Percentiles rank a stretch among this genome's conserved stretches.
phyloP scores from a whole-genome alignment of 2,888 invertebrate genomes.

The Toxonevra muliebris region DNA sequence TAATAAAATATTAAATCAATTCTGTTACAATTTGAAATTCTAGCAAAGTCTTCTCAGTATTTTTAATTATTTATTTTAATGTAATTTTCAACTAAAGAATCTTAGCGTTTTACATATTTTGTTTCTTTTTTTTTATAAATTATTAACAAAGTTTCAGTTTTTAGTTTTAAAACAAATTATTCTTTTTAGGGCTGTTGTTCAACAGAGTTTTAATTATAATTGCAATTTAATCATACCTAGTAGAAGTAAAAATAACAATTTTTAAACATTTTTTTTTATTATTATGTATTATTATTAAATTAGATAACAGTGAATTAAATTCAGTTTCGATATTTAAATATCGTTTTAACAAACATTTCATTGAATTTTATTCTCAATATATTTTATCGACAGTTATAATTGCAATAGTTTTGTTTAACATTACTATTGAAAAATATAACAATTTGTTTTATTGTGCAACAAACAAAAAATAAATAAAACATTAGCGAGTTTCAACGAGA shows the following conservation, averaged over 20 bases:
- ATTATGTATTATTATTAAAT: constrained; percentile 6
- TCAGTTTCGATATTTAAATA: constrained; percentile 12
- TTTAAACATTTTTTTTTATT: constrained; percentile 12
- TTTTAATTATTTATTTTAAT: constrained; percentile 15
- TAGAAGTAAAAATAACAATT: too few relatives aligned
- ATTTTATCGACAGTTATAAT: too few relatives aligned
- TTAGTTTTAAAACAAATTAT: constrained; percentile 39
- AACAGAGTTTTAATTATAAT: neutral
- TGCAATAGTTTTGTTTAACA: too few relatives aligned
- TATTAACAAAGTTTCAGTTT: constrained; percentile 22
- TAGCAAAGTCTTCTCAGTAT: constrained; percentile 15
- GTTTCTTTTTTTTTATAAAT: constrained; percentile 22
- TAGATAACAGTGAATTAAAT: constrained; percentile 23
- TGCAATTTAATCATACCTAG: too few relatives aligned
- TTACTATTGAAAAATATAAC: constrained; percentile 16
- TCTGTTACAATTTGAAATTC: constrained; percentile 2
- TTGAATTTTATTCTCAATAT: neutral
- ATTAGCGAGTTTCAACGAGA: constrained; percentile 50
- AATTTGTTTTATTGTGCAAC: constrained; percentile 4
- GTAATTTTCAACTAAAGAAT: neutral
- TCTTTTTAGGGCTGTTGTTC: constrained; percentile 48
- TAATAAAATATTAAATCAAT: neutral
- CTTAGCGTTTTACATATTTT: constrained; percentile 10
- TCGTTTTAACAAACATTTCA: constrained; percentile 14
- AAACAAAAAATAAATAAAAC: constrained; percentile 39